phyloP scores from a whole-genome alignment of 2,888 invertebrate species.

The Margaritifera margaritifera region DNA sequence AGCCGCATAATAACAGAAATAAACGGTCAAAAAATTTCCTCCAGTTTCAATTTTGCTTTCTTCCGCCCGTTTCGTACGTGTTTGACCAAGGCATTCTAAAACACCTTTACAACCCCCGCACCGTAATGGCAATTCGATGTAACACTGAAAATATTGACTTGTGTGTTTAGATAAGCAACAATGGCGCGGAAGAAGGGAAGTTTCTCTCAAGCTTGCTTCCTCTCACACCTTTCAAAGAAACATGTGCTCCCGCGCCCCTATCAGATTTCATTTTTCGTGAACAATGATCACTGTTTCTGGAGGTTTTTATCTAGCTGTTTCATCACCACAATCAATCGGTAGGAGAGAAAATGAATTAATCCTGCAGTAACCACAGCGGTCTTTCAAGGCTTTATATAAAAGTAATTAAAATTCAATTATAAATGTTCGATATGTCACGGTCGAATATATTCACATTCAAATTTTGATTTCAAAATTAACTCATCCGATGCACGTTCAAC shows the following conservation, averaged over 20 bases:
- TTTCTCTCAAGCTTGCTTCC: slow-evolving; percentile 31
- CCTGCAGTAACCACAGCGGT: no score
- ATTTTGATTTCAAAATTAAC: no score
- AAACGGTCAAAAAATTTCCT: no score
- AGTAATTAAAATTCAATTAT: no score
- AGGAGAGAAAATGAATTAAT: no score
- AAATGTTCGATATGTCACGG: no score
- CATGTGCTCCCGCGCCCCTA: slow-evolving; percentile 22
- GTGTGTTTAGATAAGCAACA: slow-evolving; percentile 21
- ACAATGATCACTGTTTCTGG: slow-evolving; percentile 32
- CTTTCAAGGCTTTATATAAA: no score
- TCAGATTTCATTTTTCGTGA: slow-evolving; percentile 34
- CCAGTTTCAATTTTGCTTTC: background rate
- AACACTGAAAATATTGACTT: slow-evolving; percentile 11
- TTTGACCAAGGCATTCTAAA: slow-evolving; percentile 6
- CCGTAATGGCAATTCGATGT: slow-evolving; percentile 37
- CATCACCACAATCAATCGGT: no score
- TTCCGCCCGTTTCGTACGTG: slow-evolving; percentile 1
- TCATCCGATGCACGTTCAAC: no score
- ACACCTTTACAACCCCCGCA: slow-evolving; percentile 15
- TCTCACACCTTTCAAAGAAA: slow-evolving; percentile 28
- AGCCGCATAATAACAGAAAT: no score
- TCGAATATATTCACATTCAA: no score
- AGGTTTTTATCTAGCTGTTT: no score
- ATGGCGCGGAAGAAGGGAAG: slow-evolving; percentile 34